Base-by-base conservation (phyloP, 2,888 invertebrate species). In the Lydus trimaculatus region DNA sequence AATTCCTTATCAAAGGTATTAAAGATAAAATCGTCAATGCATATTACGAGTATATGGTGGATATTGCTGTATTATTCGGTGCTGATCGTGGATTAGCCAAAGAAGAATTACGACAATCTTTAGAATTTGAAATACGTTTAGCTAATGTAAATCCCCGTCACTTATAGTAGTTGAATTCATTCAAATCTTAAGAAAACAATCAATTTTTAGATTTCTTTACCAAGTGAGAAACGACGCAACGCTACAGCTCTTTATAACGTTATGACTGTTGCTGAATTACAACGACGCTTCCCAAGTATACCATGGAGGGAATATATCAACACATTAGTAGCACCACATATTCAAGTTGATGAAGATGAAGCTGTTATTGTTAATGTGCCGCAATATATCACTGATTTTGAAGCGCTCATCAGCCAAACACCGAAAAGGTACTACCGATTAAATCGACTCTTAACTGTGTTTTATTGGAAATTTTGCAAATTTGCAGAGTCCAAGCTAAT, bases 241-340 rank as follows among this genome's bases (percentile, higher is more conserved):
- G 95, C 95, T 8, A 93, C 94, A 6, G 92, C 92, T 74, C 87
- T 97, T n/a, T 97, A 97, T 87, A 97, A 98, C 80, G 94, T 96
- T 8, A 95, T 95, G 91, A 93, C 93, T 0, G 87, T 98, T n/a
- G 84, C 86, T 1, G 90, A 97, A 77, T 84, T 98, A 52, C 91
- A 94, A 80, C 80, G 87, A 58, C 91, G 90, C 76, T 96, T 92
- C 86, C 91, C 92, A 0, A 91, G 89, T 79, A 89, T 94, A 63
- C 92, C 92, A 2, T 96, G 96, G 96, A 82, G 91, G 75, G 90
- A 92, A 69, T 97, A 97, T 83, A 92, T 97, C 81, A 95, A 95
- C 84, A 91, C 88, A 0, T 86, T 97, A 11, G 85, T 98, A 63
- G 90, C 92, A 0, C 88, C 90, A 0, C 89, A 89, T 31, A 87